Evolutionary conservation across 1,140 invertebrate genomes (phyloP).

Genomic region (Contarinia nasturtii): DNA sequence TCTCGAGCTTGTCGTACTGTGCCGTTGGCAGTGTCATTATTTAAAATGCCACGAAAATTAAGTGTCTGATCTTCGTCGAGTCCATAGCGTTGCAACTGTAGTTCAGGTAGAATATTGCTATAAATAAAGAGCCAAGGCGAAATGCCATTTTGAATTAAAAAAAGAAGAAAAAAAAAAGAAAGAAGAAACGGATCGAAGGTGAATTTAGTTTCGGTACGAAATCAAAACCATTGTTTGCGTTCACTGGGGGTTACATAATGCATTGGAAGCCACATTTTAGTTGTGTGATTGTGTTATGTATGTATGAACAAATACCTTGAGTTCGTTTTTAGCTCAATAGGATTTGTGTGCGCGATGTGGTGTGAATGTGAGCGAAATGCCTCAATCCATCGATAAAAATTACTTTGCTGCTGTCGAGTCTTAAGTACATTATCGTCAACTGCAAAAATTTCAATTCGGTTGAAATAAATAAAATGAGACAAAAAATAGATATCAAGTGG

Average conservation of each 20-base stretch:
- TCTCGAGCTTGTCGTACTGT: background rate
- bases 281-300: background rate
- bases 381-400: slow-evolving; percentile 1
- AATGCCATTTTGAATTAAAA: background rate
- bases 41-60: background rate
- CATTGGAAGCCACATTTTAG: too few species aligned
- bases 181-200: background rate
- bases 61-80: background rate
- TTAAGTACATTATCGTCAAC: background rate
- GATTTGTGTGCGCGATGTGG: background rate
- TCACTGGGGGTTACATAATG: background rate
- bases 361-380: background rate
- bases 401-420: background rate
- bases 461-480: background rate
- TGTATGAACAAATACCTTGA: background rate
- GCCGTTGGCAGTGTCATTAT: background rate
- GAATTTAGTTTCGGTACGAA: background rate
- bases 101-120: background rate
- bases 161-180: background rate
- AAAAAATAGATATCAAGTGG: too few species aligned
- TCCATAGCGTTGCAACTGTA: background rate
- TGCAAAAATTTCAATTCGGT: background rate
- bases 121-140: background rate
- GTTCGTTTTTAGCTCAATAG: background rate
- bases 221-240: background rate